Evolutionary conservation across 2,888 invertebrate genomes (phyloP).

Genomic region (Volucella inanis): DNA sequence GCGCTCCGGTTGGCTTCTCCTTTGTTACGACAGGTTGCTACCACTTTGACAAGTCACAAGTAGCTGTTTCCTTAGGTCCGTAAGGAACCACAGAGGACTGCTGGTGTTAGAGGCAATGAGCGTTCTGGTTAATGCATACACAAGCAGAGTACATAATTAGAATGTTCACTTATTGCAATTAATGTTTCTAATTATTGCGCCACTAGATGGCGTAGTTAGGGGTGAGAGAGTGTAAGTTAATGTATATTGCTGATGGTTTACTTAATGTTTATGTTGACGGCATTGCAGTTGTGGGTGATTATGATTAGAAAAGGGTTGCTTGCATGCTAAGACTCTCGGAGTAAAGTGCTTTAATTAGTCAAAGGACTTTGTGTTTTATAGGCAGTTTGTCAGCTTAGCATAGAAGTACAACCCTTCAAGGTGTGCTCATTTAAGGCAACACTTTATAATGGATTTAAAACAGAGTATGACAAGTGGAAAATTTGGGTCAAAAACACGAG

Average conservation of each 20-base stretch:
- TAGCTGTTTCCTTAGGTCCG: background rate
- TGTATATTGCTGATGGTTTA: background rate
- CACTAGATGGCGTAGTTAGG: background rate
- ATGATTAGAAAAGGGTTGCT: background rate
- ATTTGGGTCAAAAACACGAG: no score
- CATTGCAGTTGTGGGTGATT: background rate
- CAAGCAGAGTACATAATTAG: constrained; percentile 26
- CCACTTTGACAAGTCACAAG: constrained; percentile 10
- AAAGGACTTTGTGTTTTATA: background rate
- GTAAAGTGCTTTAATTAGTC: background rate
- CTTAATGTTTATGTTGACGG: background rate
- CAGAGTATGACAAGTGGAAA: no score
- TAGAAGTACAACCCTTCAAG: no score
- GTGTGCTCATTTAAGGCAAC: no score
- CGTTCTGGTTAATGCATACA: constrained; percentile 14
- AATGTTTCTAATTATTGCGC: constrained; percentile 18
- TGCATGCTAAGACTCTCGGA: background rate
- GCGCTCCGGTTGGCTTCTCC: background rate
- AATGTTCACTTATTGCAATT: constrained; percentile 49
- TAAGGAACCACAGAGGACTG: background rate
- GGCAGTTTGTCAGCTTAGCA: background rate
- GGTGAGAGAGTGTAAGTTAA: background rate
- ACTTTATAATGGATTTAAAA: no score
- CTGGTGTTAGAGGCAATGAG: background rate
- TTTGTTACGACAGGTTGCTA: constrained; percentile 10